Evolutionary conservation across 1,140 invertebrate species (phyloP).

Genomic region (Trinorchestia longiramus): DNA sequence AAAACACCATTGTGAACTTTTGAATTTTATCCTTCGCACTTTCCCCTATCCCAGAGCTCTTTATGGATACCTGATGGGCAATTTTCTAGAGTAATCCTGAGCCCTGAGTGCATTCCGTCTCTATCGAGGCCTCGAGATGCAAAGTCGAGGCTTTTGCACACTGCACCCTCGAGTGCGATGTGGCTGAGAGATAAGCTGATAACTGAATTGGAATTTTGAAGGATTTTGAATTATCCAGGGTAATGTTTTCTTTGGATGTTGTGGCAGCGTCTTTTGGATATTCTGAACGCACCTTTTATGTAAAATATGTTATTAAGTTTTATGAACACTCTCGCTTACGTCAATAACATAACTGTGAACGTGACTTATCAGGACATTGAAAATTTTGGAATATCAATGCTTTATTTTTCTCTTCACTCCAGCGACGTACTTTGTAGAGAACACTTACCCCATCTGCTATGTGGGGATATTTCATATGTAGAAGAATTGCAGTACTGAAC

Average conservation of each 20-base stretch:
- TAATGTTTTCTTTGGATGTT: neutral
- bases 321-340: neutral
- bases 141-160: neutral
- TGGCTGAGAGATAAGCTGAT: neutral
- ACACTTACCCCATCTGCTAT: too few species aligned
- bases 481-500: too few species aligned
- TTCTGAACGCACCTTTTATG: neutral
- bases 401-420: too few species aligned
- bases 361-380: neutral
- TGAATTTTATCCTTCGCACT: slow-evolving; percentile 1
- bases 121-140: neutral
- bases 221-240: neutral
- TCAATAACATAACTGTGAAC: neutral
- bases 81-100: slow-evolving; percentile 29
- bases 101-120: neutral
- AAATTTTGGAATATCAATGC: too few species aligned
- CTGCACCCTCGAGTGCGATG: neutral
- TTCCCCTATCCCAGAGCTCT: slow-evolving; percentile 8
- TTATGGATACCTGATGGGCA: slow-evolving; percentile 21
- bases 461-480: too few species aligned
- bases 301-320: neutral
- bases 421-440: too few species aligned
- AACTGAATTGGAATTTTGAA: neutral
- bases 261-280: neutral
- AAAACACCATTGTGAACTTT: slow-evolving; percentile 9